Base-by-base conservation (phyloP, 2,113 vertebrate species). In the Phalacrocorax aristotelis region DNA sequence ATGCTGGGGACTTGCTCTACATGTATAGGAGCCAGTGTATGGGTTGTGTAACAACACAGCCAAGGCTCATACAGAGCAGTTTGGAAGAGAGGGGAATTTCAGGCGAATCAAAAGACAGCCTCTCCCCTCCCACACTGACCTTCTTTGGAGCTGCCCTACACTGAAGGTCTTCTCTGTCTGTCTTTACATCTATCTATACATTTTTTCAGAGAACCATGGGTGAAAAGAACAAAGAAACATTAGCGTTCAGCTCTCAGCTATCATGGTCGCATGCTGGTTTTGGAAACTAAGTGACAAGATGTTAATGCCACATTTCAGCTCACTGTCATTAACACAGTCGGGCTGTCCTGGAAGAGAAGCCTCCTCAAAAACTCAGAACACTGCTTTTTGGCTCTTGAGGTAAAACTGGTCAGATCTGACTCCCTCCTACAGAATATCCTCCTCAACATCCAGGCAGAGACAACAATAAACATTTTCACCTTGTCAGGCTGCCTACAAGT, bases 31-130 rank as follows among this genome's bases (percentile, higher is more conserved):
- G 40, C 11, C 61, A 27, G n/a, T 5, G 26, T 8, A 13, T 0
- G 15, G 27, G 30, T 18, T 38, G 29, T 15, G 4, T n/a, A 52
- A 84, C 0, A 7, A 20, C 72, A 36, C 0, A 0, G 72, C 17
- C 48, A 52, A 71, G 60, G 89, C 72, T 94, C 72, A 44, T 3
- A 61, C 6, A 22, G 44, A 23, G 3, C n/a, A 25, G 44, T 1
- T 76, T 4, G 5, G 17, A 36, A 80, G 36, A 74, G 74, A 44
- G 40, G 85, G 52, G 36, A 36, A 46, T 66, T 70, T 36, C 80
- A 60, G 76, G 30, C 25, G 18, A 90, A 75, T 58, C 51, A 26
- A 82, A 92, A 87, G 42, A 42, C 71, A 91, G 49, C 48, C 55
- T 71, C 64, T 83, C 48, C 54, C 29, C 22, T 77, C 57, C 58